phyloP scores from a whole-genome alignment of 2,888 invertebrate species.

The Scaptodrosophila latifasciaeformis region DNA sequence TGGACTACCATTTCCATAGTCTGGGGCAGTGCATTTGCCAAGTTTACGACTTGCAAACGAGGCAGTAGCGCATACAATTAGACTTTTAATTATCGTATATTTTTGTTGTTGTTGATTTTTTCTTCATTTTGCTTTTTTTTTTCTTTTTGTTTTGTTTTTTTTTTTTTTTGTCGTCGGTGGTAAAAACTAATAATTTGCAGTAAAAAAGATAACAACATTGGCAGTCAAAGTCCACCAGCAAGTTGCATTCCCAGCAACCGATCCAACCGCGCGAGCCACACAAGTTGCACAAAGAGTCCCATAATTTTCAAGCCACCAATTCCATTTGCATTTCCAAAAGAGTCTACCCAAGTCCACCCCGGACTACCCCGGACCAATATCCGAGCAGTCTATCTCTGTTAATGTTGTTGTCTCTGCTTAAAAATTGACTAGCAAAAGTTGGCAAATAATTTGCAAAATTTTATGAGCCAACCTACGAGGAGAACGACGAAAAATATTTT shows the following conservation, averaged over 20 bases:
- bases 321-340: no score
- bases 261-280: constrained; percentile 40
- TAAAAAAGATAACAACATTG: constrained; percentile 66
- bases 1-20: background rate
- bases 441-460: constrained; percentile 62
- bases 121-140: constrained; percentile 21
- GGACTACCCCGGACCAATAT: background rate
- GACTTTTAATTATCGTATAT: constrained; percentile 58
- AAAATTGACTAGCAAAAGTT: constrained; percentile 49
- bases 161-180: constrained; percentile 50
- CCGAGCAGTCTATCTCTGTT: constrained; percentile 12
- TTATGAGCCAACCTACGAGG: constrained; percentile 44
- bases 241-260: constrained; percentile 1
- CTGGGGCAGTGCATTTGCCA: constrained; percentile 12
- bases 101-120: constrained; percentile 10
- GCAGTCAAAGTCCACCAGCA: constrained; percentile 25
- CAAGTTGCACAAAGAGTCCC: constrained; percentile 44
- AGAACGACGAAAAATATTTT: no score
- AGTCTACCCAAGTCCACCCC: background rate
- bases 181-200: constrained; percentile 66
- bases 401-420: constrained; percentile 38
- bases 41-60: constrained; percentile 5
- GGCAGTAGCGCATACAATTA: constrained; percentile 60
- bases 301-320: constrained; percentile 37
- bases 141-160: constrained; percentile 14